Evolutionary conservation across 2,113 vertebrate genomes (phyloP).

Genomic region (Charadrius vociferus): DNA sequence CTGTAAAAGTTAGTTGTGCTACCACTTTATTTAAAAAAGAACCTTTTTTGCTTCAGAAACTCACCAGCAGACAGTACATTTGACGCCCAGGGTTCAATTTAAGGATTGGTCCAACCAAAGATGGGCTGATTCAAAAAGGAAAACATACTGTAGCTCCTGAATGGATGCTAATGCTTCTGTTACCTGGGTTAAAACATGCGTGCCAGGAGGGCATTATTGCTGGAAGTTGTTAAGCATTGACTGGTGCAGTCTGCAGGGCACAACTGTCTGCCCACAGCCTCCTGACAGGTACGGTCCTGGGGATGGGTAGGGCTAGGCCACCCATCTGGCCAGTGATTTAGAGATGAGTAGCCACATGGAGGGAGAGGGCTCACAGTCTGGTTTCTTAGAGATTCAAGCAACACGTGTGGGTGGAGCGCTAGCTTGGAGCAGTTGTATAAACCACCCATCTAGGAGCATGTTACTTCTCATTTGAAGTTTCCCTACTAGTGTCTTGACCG

Average conservation of each 20-base stretch:
- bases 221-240: neutral
- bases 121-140: neutral
- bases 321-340: rapidly evolving
- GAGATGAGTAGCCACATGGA: neutral
- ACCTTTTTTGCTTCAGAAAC: neutral
- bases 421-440: neutral
- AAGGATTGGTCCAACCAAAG: neutral
- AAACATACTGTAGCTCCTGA: neutral
- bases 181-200: neutral
- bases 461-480: neutral
- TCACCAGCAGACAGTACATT: neutral
- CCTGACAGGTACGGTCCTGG: neutral
- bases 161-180: neutral
- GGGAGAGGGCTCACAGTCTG: neutral
- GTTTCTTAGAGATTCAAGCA: neutral
- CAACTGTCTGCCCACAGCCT: neutral
- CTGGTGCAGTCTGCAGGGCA: neutral
- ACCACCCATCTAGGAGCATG: neutral
- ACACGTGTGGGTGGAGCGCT: rapidly evolving
- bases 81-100: neutral
- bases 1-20: neutral
- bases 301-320: neutral
- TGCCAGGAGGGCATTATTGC: neutral
- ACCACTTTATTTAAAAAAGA: neutral
- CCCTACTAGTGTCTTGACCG: neutral